These are phyloP conservation scores for Epinephelus malabaricus DNA, from an alignment of 2,797 vertebrate genomes.

Conservation along the genomic window DNA sequence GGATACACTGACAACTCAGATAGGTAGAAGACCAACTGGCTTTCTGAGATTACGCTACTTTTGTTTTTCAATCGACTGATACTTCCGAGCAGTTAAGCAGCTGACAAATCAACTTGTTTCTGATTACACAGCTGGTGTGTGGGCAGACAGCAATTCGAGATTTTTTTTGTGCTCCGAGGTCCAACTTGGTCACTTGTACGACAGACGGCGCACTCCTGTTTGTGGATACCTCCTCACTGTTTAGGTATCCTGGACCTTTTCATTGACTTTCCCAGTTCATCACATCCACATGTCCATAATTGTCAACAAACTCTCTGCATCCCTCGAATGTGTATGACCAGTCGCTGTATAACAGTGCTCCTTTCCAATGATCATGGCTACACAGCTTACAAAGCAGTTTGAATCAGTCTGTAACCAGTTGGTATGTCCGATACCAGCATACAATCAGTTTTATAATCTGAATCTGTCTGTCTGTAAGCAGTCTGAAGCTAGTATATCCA, in stretches of 20 bases:
- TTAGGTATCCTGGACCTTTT: slow-evolving; percentile 12
- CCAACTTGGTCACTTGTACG: slow-evolving; percentile 17
- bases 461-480: slow-evolving; percentile 20
- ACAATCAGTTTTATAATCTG: slow-evolving; percentile 25
- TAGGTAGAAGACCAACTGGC: slow-evolving; percentile 30
- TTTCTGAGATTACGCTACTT: slow-evolving; percentile 40
- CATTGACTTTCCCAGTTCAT: slow-evolving; percentile 27
- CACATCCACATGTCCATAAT: slow-evolving; percentile 16
- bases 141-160: slow-evolving; percentile 17
- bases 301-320: slow-evolving; percentile 12
- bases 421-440: slow-evolving; percentile 21
- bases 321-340: not conserved
- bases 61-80: slow-evolving; percentile 22
- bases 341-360: not conserved
- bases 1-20: slow-evolving; percentile 23
- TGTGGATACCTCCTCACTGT: not conserved
- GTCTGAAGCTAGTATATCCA: slow-evolving; percentile 27
- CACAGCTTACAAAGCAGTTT: slow-evolving; percentile 22
- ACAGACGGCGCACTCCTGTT: slow-evolving; percentile 17
- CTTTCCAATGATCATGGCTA: not conserved
- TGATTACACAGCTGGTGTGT: slow-evolving; percentile 40
- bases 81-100: slow-evolving; percentile 14
- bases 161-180: slow-evolving; percentile 42
- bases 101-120: slow-evolving; percentile 38
- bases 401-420: slow-evolving; percentile 19